phyloP scores from a whole-genome alignment of 1,140 invertebrate genomes.

The Nilaparvata lugens region DNA sequence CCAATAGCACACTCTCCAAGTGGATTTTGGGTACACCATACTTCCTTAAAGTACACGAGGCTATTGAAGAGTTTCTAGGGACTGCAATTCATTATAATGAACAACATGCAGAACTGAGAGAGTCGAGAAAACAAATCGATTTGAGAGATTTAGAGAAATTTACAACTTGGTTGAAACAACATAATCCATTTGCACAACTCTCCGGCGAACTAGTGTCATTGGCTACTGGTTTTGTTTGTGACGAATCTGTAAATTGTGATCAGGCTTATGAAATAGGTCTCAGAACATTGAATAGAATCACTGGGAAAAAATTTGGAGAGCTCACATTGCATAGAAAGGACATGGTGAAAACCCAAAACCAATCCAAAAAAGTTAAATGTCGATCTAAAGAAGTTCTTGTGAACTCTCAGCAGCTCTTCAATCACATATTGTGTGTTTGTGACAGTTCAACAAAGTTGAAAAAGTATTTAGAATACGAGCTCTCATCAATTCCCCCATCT shows the following conservation, averaged over 20 bases:
- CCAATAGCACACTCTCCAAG: neutral
- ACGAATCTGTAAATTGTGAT: neutral
- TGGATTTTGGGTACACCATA: neutral
- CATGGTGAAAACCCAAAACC: constrained; percentile 5
- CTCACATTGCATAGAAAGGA: neutral
- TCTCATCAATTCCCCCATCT: constrained; percentile 13
- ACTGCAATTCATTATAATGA: neutral
- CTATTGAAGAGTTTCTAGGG: neutral
- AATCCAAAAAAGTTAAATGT: constrained; percentile 11
- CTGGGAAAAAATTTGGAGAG: neutral
- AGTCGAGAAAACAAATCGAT: neutral
- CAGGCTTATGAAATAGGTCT: neutral
- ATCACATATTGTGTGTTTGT: constrained; percentile 15
- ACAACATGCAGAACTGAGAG: neutral
- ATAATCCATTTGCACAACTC: neutral
- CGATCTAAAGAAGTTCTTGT: neutral
- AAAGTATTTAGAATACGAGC: constrained; percentile 14
- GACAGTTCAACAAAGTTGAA: constrained; percentile 6
- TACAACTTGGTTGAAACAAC: neutral
- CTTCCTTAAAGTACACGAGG: neutral
- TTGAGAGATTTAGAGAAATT: neutral
- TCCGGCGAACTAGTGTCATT: neutral
- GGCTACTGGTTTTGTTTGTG: neutral
- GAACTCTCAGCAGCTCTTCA: constrained; percentile 16
- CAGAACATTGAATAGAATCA: neutral